Evolutionary conservation across 2,797 vertebrate species (phyloP).

Genomic region (Microctenopoma steveboyesi): DNA sequence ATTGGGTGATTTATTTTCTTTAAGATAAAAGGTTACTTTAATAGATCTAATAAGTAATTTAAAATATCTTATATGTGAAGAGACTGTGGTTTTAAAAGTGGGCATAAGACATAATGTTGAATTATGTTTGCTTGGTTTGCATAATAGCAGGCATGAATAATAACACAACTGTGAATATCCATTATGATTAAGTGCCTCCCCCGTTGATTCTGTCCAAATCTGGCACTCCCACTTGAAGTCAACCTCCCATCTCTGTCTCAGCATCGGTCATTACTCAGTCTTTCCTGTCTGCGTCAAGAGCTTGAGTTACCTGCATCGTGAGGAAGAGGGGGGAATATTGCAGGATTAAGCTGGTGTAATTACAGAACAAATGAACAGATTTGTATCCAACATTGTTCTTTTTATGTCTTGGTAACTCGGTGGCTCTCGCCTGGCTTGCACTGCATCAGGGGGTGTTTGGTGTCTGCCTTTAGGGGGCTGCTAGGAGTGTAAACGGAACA

Average conservation of each 20-base stretch:
- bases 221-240: not conserved
- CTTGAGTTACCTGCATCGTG: constrained; percentile 30
- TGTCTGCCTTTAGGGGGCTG: not conserved
- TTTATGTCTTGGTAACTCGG: not conserved
- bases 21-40: constrained; percentile 2
- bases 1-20: constrained; percentile 14
- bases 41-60: constrained; percentile 12
- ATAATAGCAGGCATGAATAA: too few species aligned
- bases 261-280: not conserved
- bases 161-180: too few species aligned
- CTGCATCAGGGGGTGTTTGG: too few species aligned
- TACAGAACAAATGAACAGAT: not conserved
- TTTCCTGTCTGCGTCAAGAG: not conserved
- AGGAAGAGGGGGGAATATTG: not conserved
- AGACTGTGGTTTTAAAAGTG: too few species aligned
- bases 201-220: constrained; percentile 4
- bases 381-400: too few species aligned
- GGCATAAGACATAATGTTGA: not conserved
- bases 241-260: not conserved
- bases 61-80: not conserved
- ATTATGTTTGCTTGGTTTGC: too few species aligned
- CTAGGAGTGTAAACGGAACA: not conserved
- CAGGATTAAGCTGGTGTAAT: not conserved
- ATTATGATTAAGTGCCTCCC: too few species aligned
- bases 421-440: not conserved